Evolutionary conservation across 2,113 vertebrate species (phyloP), one percentile per base, ranked within the genome.

Genomic region (Oplegnathus fasciatus): DNA sequence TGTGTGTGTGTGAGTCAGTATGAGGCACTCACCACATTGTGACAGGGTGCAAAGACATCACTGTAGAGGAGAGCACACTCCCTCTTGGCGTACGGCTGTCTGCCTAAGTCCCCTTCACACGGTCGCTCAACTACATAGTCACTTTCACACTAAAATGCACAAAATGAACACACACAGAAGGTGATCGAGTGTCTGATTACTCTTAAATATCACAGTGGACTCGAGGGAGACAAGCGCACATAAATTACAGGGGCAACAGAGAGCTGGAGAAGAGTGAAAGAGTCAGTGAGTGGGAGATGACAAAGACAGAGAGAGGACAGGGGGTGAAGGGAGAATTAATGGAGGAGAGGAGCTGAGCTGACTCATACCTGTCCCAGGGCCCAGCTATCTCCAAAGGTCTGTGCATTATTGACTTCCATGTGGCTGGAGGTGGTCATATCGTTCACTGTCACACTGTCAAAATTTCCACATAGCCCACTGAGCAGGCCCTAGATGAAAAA

Each of bases 371-470:
- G 98, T 80, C 98, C 98, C 90, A 99, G 94, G 26, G 97, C 94
- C 98, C 98, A 99, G 88, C 98, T 99, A 85, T 98, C 97, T 93
- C 98, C 98, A 93, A 99, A 99, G 46, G 97, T 95, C 91, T 99
- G 98, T 26, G 98, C 96, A 73, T 98, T 99, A 95, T 96, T 97
- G 89, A 99, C 97, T 93, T 99, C 98, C 95, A 99, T 96, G 92
- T 98, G 98, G 92, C 97, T 98, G 57, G 98, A 99, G 61, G 98
- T 99, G 78, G 97, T 99, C 95, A 99, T 97, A 87, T 99, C 98
- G 86, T 99, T 99, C 87, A 97, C 98, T 80, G 98, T 99, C 75
- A 97, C 98, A 86, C 97, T 98, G 92, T 99, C 98, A 95, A 99
- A 99, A 86, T 99, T 99, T 84, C 98, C 98, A 95, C 98, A 99